Conservation (phyloP, 2,797 vertebrate species). For the Chaetodon trifasciatus region DNA sequence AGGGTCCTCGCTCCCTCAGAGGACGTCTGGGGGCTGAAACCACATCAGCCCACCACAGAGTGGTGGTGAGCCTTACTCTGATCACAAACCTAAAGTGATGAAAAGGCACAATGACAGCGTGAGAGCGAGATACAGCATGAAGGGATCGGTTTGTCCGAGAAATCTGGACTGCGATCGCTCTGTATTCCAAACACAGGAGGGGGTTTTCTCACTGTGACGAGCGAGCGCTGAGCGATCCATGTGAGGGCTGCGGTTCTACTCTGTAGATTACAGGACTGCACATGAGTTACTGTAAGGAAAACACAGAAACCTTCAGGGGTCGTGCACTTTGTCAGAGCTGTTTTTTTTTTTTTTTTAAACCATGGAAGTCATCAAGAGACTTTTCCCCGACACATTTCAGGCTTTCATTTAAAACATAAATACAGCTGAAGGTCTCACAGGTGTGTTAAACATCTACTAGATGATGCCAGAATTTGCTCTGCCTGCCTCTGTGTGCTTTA, state of each 20-base stretch:
- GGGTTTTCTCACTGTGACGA: slow-evolving; percentile 29
- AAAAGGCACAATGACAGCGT: slow-evolving; percentile 51
- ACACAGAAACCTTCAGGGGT: not conserved
- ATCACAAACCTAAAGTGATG: slow-evolving; percentile 64
- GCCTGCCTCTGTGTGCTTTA: not conserved
- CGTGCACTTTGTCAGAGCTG: not conserved
- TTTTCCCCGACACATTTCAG: not conserved
- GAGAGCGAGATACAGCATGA: slow-evolving; percentile 43
- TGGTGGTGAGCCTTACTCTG: slow-evolving; percentile 49
- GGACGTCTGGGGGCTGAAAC: slow-evolving; percentile 68
- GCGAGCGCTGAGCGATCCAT: slow-evolving; percentile 20
- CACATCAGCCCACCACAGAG: slow-evolving; percentile 61
- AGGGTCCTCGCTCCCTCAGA: slow-evolving; percentile 37
- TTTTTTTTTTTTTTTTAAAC: not conserved
- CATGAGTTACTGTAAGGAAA: slow-evolving; percentile 12
- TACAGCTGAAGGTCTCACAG: not conserved
- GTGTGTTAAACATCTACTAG: not conserved
- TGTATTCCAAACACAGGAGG: slow-evolving; percentile 27
- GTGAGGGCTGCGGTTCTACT: slow-evolving; percentile 37
- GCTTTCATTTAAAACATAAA: not conserved
- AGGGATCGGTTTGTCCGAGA: slow-evolving; percentile 40
- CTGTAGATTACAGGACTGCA: slow-evolving; percentile 38
- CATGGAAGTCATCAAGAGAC: not conserved
- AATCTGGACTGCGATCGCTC: slow-evolving; percentile 35
- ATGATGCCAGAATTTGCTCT: not conserved